Evolutionary conservation across 2,797 vertebrate genomes (phyloP), one percentile per base, ranked within the genome.

Genomic region (Otus scops): DNA sequence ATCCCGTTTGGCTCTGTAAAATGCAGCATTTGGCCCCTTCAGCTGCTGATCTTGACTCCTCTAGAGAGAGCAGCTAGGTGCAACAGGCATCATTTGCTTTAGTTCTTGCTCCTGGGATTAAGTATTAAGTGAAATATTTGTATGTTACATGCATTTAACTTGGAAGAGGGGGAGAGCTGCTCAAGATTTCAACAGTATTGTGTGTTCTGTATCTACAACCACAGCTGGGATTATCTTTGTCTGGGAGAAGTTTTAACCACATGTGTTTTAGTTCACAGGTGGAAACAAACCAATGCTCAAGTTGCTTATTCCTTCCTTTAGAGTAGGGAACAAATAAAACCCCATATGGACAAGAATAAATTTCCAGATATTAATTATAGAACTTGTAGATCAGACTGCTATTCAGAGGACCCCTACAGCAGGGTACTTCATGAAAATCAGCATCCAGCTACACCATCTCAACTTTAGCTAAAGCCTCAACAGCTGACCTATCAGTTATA

Each of bases 401-500:
- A 3, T 13, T 76, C 18, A 27, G 17, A n/a, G 16, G 32, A 36
- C 7, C 11, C 12, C 17, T 38, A 4, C 9, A 27, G 7, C 5
- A 45, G 41, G 16, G 3, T 32, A n/a, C 64, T 47, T 51, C 6
- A 10, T 20, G 36, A 85, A 57, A 61, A 74, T 8, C n/a, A 36
- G 41, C 34, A 47, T 14, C 22, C 10, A 79, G 19, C 27, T 59
- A 1, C 12, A 10, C 13, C 32, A 36, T 7, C 47, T 19, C 28
- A 81, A 53, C 73, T 36, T 70, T 50, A 67, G n/a, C 65, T 47
- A 23, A 59, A 57, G 70, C 53, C 45, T 64, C 19, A 13, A 2
- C 2, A 39, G 27, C 53, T 65, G 39, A 4, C 6, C 16, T 7
- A 0, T 1, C 30, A 47, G 23, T 13, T 53, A 26, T 1, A 22